Percentiles rank a stretch among this genome's conserved stretches.
These are phyloP conservation scores for Cotesia chilonis DNA, from an alignment of 1,140 invertebrate genomes.

Conservation along the genomic window DNA sequence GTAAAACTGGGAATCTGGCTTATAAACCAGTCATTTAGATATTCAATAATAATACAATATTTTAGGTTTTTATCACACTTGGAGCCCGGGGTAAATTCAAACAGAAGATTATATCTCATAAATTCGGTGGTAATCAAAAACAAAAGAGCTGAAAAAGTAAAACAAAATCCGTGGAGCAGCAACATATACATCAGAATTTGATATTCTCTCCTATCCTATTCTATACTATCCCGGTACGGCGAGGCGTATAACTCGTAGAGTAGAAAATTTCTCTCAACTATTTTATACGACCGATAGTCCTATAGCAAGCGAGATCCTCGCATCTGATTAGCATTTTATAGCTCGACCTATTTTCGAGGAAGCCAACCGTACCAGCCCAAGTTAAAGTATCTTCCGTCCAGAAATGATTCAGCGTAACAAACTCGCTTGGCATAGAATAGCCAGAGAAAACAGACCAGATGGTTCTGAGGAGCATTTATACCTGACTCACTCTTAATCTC, in stretches of 20 bases:
- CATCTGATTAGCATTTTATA: constrained; percentile 40
- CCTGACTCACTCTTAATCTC: no score
- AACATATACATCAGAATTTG: constrained; percentile 29
- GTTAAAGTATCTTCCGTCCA: constrained; percentile 8
- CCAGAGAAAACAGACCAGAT: background rate
- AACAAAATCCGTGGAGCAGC: background rate
- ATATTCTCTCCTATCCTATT: constrained; percentile 19
- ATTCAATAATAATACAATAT: no score
- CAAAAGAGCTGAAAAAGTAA: background rate
- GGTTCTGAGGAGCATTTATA: no score
- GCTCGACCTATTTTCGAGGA: constrained; percentile 39
- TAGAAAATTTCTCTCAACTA: constrained; percentile 14
- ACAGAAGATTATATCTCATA: no score
- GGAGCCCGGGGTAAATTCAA: no score
- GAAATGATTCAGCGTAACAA: background rate
- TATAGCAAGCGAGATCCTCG: constrained; percentile 34
- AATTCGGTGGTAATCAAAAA: background rate
- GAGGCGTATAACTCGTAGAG: background rate
- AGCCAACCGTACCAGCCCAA: constrained; percentile 21
- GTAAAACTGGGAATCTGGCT: no score
- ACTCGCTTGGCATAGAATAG: background rate
- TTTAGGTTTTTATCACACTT: no score
- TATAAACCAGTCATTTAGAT: no score
- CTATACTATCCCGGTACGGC: background rate
- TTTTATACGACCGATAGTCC: constrained; percentile 38